Evolutionary conservation across 2,888 invertebrate species (phyloP), one percentile per base, ranked within the genome.

Genomic region (Litoditis marina): DNA sequence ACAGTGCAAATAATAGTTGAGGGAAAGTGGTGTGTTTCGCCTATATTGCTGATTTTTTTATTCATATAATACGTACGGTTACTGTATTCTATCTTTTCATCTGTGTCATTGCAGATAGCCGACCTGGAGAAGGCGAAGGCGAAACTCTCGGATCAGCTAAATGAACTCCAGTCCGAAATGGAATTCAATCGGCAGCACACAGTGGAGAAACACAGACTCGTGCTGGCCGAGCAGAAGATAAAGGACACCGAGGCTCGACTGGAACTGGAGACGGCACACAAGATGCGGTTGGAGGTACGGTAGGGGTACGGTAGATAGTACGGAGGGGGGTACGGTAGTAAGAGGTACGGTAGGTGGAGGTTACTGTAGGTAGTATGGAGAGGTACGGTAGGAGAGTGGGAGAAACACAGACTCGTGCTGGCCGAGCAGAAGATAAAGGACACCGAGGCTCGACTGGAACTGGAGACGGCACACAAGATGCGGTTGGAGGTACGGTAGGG

Each of bases 251-350:
- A 69, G 42, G 60, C 65, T 16, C 56, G 61, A 44, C 51, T 71
- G 31, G 68, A 72, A n/a, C 53, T 68, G 56, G 63, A 75, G 42
- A 88, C 92, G 75, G 93, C 94, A 84, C 87, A 91, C 79, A 89
- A 91, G 73, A 88, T 89, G 0, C 88, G 94, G n/a, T 86, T 92
- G 6, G 94, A 95, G 85, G 75, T 74, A 11, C 8, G 54, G 5
- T 19, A 4, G n/a, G n/a, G n/a, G n/a, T n/a, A n/a, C n/a, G n/a
- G n/a, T n/a, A n/a, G n/a, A n/a, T n/a, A n/a, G n/a, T n/a, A n/a
- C n/a, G n/a, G n/a, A n/a, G n/a, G n/a, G n/a, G n/a, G n/a, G n/a
- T n/a, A n/a, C n/a, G n/a, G n/a, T n/a, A n/a, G n/a, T n/a, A n/a
- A n/a, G n/a, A n/a, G n/a, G n/a, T n/a, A n/a, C n/a, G n/a, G n/a